Conservation (phyloP, 2,113 vertebrate genomes). For the Boulengeromyrus knoepffleri region DNA sequence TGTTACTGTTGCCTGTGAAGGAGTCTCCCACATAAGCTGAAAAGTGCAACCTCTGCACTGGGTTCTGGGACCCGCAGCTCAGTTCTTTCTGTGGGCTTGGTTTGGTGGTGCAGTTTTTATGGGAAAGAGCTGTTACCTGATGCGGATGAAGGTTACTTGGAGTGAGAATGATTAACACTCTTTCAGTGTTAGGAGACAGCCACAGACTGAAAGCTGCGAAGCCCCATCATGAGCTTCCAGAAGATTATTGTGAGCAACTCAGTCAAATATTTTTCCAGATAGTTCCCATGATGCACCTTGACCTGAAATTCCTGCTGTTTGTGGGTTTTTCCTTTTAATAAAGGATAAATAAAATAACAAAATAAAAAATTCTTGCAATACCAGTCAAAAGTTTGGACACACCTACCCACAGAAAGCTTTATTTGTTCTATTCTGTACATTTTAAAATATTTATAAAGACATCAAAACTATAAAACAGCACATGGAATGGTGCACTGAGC, state of each 20-base stretch:
- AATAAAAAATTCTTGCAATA: neutral
- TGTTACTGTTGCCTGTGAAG: neutral
- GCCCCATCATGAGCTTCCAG: neutral
- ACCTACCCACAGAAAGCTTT: neutral
- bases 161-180: no score
- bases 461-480: neutral
- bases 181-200: neutral
- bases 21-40: neutral
- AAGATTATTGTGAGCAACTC: neutral
- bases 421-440: neutral
- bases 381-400: neutral
- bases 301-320: neutral
- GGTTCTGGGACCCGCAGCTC: no score
- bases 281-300: neutral
- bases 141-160: no score
- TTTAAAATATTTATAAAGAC: neutral
- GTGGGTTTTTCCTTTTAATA: neutral
- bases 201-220: neutral
- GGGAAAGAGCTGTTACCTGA: no score
- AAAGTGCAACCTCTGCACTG: no score
- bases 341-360: neutral
- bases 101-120: no score
- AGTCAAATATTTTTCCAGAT: neutral
- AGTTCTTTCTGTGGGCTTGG: neutral
- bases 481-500: neutral